Percentiles rank a stretch among this genome's conserved stretches.
These are phyloP conservation scores for Sphenopsis melanotis DNA, from an alignment of 2,797 vertebrate species.

Conservation along the genomic window DNA sequence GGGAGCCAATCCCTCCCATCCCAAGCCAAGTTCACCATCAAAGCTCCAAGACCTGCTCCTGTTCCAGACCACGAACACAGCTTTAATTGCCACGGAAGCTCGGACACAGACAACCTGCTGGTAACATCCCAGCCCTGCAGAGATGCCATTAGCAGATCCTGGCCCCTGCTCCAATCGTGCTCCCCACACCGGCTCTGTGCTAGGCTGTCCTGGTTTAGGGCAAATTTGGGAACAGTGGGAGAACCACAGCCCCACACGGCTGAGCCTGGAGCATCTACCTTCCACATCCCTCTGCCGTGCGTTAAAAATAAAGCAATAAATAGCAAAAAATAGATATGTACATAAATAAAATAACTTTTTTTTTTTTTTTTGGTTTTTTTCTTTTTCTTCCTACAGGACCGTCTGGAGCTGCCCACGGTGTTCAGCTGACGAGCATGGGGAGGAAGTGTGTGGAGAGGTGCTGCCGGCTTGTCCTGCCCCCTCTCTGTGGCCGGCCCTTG, in stretches of 20 bases:
- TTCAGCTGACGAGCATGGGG: constrained; percentile 85
- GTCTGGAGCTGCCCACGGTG: accelerated
- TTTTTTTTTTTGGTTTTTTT: background rate
- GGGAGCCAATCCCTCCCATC: background rate
- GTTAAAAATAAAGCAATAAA: constrained; percentile 31
- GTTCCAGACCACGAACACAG: background rate
- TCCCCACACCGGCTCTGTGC: accelerated
- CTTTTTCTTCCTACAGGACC: background rate
- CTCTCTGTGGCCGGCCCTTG: constrained; percentile 79
- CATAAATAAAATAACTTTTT: constrained; percentile 1
- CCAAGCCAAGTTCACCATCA: background rate
- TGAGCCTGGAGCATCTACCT: background rate
- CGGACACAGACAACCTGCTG: background rate
- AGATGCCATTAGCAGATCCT: background rate
- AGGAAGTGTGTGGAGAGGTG: constrained; percentile 93
- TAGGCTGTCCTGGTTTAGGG: background rate
- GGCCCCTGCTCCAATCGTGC: accelerated
- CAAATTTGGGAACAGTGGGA: background rate
- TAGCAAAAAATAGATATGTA: constrained; percentile 28
- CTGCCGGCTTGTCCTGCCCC: constrained; percentile 82
- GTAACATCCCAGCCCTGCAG: background rate
- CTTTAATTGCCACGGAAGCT: constrained; percentile 14
- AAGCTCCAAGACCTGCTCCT: background rate
- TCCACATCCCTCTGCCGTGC: background rate
- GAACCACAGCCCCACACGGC: accelerated